Evolutionary conservation across 2,888 invertebrate genomes (phyloP), one percentile per base, ranked within the genome.

Genomic region (Drosophila stalkeri): DNA sequence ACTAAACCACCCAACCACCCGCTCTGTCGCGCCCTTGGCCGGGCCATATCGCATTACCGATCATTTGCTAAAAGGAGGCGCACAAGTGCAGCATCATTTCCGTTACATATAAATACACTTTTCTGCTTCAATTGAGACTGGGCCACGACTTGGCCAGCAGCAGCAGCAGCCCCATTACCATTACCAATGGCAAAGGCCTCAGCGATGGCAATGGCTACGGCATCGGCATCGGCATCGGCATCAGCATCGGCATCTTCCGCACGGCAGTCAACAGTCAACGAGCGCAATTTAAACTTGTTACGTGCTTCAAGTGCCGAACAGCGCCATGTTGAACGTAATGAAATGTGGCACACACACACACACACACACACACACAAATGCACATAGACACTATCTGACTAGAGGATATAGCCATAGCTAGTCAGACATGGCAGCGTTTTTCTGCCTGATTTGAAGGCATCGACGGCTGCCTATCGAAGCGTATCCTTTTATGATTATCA

Each of bases 231-330:
- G 43, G 49, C 64, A 20, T 46, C 51, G 56, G 64, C 76, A 56
- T 52, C 60, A 56, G 57, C 80, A 67, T 64, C 73, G 75, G 68
- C 78, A 79, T 86, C 83, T 86, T 82, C 85, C 75, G 85, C 81
- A 85, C 76, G 79, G 79, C 82, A 86, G 86, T 87, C 87, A 87
- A 87, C 87, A 85, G 86, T 87, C 82, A 86, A 86, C 86, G 89
- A 88, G 89, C 86, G 86, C 86, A 86, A 86, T 86, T 86, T 86
- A 86, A 86, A 86, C 86, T 86, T 88, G 86, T 86, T 86, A 86
- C 86, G 86, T 86, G 86, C 86, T 75, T 71, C 77, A 77, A 82
- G 77, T 78, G 78, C 78, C 72, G 72, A 73, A 80, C 86, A 74
- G 66, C 84, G 78, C 82, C 84, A 86, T 82, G 86, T 77, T 68